Percentiles rank a stretch among this genome's conserved stretches.
phyloP scores from a whole-genome alignment of 2,113 vertebrate species.

The Cheilinus undulatus region DNA sequence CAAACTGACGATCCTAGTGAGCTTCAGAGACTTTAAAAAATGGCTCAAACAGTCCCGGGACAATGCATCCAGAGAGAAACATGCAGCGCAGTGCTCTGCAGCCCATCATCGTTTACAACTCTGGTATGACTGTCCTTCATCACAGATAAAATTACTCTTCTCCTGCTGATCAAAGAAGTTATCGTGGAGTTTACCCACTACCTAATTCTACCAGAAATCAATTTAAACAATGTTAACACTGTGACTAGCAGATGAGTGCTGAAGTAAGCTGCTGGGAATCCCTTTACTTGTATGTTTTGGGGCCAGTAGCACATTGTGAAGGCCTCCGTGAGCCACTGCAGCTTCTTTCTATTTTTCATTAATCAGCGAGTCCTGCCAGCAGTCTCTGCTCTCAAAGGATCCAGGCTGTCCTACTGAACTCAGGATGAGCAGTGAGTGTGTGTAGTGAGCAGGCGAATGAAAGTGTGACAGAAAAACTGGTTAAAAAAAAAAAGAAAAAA shows the following conservation, averaged over 20 bases:
- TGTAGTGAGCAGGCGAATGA: not conserved
- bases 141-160: slow-evolving; percentile 32
- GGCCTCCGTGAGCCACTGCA: slow-evolving; percentile 14
- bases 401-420: slow-evolving; percentile 77
- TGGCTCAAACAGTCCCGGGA: too few species aligned
- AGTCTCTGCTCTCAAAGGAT: slow-evolving; percentile 68
- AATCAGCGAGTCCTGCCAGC: slow-evolving; percentile 50
- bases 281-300: slow-evolving; percentile 34
- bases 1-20: not conserved
- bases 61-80: not conserved
- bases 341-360: slow-evolving; percentile 52
- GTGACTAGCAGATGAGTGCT: slow-evolving; percentile 16
- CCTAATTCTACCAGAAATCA: not conserved
- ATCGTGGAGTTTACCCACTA: slow-evolving; percentile 3
- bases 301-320: slow-evolving; percentile 60
- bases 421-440: slow-evolving; percentile 40
- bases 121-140: not conserved
- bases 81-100: not conserved
- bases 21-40: not conserved
- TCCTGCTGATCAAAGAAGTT: slow-evolving; percentile 45
- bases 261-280: slow-evolving; percentile 49
- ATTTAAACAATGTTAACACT: slow-evolving; percentile 9
- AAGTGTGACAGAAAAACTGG: slow-evolving; percentile 16
- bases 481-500: not conserved
- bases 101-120: slow-evolving; percentile 31